phyloP scores from a whole-genome alignment of 2,113 vertebrate genomes.

The Tachuris rubrigastra region DNA sequence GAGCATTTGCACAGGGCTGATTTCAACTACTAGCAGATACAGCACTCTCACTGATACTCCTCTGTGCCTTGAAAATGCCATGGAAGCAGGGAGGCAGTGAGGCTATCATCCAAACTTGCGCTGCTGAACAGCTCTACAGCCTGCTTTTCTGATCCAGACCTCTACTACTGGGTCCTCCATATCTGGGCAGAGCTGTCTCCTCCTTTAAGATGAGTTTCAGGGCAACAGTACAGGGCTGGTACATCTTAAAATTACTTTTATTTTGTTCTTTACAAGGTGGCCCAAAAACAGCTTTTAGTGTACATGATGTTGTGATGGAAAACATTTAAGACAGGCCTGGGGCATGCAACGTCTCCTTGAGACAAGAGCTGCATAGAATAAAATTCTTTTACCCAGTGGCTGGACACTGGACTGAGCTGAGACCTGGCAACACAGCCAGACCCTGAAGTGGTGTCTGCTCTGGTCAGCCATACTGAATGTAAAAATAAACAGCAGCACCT shows the following conservation, averaged over 20 bases:
- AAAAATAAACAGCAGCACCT: fast-evolving
- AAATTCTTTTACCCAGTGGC: background rate
- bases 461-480: background rate
- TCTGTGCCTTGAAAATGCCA: background rate
- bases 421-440: background rate
- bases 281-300: background rate
- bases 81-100: background rate
- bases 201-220: background rate
- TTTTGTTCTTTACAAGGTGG: background rate
- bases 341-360: background rate
- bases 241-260: background rate
- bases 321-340: background rate
- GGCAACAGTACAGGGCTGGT: background rate
- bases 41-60: background rate
- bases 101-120: background rate
- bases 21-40: background rate
- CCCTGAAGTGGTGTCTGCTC: background rate
- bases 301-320: fast-evolving
- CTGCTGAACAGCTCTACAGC: background rate
- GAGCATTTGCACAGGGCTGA: background rate
- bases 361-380: background rate
- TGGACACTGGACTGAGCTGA: background rate
- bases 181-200: background rate
- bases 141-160: background rate
- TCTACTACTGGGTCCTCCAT: background rate